phyloP scores from a whole-genome alignment of 2,113 vertebrate genomes.

The Hyperoodon ampullatus region DNA sequence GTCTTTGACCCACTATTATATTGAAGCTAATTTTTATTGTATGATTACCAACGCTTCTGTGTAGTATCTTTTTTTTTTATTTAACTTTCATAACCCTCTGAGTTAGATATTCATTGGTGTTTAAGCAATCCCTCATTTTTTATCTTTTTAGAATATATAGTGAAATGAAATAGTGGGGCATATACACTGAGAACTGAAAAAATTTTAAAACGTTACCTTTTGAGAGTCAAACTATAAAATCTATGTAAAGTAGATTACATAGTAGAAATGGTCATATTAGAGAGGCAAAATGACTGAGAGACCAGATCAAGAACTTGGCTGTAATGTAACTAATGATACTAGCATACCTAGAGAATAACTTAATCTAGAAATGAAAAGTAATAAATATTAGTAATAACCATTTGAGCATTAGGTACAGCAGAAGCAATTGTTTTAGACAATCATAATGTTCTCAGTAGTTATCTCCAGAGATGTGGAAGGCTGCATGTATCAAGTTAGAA shows the following conservation, averaged over 20 bases:
- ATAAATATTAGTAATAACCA: not conserved
- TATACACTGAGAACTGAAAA: not conserved
- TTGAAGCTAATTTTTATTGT: slow-evolving; percentile 32
- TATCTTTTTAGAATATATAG: not conserved
- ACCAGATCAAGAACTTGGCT: not conserved
- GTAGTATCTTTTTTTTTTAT: not conserved
- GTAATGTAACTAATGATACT: not conserved
- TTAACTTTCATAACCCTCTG: not conserved
- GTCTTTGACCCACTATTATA: slow-evolving; percentile 5
- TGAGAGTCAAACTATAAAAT: not conserved
- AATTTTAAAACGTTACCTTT: not conserved
- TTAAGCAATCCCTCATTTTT: not conserved
- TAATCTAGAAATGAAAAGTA: not conserved
- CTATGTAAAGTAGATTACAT: not conserved
- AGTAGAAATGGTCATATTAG: not conserved
- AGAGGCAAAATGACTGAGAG: not conserved
- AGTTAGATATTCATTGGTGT: not conserved
- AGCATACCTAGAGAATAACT: not conserved
- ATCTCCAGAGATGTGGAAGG: not conserved
- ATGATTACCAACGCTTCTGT: not conserved
- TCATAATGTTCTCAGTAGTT: not conserved
- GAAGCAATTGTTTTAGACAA: not conserved
- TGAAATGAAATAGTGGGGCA: not conserved
- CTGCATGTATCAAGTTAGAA: not conserved
- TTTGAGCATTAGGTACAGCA: not conserved